Base-by-base conservation (phyloP, 1,140 invertebrate genomes). In the Thrips palmi region DNA sequence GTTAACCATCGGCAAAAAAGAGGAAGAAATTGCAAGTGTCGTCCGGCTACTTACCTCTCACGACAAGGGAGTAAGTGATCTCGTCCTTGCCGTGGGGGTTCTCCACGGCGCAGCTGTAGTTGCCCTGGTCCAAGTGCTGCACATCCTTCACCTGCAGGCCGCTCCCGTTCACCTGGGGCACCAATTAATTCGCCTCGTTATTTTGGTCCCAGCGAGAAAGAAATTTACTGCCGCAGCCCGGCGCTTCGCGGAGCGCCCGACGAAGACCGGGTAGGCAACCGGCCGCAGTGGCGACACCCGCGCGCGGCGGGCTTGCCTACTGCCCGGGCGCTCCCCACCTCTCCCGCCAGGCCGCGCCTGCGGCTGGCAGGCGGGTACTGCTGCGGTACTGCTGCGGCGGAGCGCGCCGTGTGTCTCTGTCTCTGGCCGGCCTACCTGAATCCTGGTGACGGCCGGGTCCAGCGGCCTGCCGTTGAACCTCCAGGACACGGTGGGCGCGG, bases 91-190 rank as follows among this genome's bases (percentile, higher is more conserved):
- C 85, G 56, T 87, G 71, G 6, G 65, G 62, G 55, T 94, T 92
- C 47, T 80, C 74, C 2, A 86, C 80, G 15, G 65, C 61, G 54
- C 88, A 94, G 2, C 84, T 78, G 52, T 91, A 92, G 61, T 91
- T 88, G n/a, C 85, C 86, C 50, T 77, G 76, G 54, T 85, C 80
- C 15, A 67, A 68, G 47, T 75, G 67, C 53, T 85, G 79, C 8
- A 76, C 67, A 43, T 77, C 70, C 52, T 70, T 70, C 27, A 86
- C n/a, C n/a, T n/a, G n/a, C n/a, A n/a, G n/a, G n/a, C n/a, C n/a
- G n/a, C n/a, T n/a, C n/a, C n/a, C n/a, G n/a, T n/a, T n/a, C n/a
- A n/a, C n/a, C n/a, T n/a, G n/a, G n/a, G n/a, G n/a, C n/a, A n/a
- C n/a, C n/a, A n/a, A n/a, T n/a, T n/a, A n/a, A n/a, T n/a, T n/a